Conservation (phyloP, 2,797 vertebrate genomes). For the Otus scops region DNA sequence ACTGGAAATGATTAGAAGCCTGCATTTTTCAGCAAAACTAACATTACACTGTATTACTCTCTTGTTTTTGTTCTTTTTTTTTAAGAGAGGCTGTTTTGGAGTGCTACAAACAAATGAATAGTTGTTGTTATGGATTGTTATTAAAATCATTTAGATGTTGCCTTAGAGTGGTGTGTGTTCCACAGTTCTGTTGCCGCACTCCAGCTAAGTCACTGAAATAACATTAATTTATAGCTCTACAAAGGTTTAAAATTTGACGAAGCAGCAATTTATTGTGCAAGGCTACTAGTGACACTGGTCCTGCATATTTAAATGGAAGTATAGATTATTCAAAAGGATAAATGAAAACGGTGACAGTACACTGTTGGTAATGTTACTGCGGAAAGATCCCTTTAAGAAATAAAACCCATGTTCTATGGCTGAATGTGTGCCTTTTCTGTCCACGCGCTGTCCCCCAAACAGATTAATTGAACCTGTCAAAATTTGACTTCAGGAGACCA, state of each 20-base stretch:
- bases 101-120: background rate
- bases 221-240: background rate
- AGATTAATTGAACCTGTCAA: background rate
- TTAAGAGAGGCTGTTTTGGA: background rate
- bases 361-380: background rate
- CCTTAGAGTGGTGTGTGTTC: background rate
- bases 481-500: background rate
- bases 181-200: background rate
- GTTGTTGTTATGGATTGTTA: background rate
- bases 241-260: background rate
- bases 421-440: background rate
- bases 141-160: background rate
- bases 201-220: background rate
- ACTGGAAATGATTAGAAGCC: conserved; percentile 31
- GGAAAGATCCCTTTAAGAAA: background rate
- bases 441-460: rapidly evolving
- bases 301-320: background rate
- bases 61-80: no score
- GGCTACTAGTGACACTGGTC: background rate
- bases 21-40: conserved; percentile 57
- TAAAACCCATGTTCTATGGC: rapidly evolving
- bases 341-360: background rate
- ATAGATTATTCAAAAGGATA: background rate
- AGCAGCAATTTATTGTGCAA: background rate
- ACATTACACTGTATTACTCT: background rate